Conservation (phyloP, 2,113 vertebrate genomes). For the Hiodon alosoides region DNA sequence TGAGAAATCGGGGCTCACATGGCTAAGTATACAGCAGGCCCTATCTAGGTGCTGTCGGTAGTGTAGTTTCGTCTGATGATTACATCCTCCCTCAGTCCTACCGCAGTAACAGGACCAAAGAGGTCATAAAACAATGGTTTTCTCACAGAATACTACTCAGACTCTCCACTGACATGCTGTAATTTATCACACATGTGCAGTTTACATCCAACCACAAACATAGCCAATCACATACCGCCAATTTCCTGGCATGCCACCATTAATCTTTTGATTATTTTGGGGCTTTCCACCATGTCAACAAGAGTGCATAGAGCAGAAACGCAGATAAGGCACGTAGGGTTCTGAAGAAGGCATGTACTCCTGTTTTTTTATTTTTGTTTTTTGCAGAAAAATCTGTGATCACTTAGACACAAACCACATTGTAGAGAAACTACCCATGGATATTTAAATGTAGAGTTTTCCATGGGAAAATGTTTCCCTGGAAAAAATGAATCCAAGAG, state of each 20-base stretch:
- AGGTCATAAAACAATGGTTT: neutral
- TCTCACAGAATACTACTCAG: neutral
- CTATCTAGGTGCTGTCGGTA: too few relatives aligned
- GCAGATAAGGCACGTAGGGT: slow-evolving; percentile 34
- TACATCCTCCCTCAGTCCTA: neutral
- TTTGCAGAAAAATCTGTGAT: neutral
- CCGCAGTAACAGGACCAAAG: neutral
- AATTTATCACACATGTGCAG: neutral
- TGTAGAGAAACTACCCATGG: neutral
- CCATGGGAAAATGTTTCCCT: neutral
- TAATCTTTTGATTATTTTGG: too few relatives aligned
- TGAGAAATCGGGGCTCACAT: neutral
- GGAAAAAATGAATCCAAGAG: neutral
- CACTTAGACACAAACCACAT: neutral
- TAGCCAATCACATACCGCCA: neutral
- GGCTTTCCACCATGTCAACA: slow-evolving; percentile 24
- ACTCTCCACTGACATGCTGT: neutral
- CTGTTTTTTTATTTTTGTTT: neutral
- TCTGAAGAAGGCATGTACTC: slow-evolving; percentile 2
- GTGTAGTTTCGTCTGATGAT: too few relatives aligned
- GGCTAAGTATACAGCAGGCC: neutral
- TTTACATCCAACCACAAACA: neutral
- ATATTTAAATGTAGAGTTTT: neutral
- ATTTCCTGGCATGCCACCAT: too few relatives aligned
- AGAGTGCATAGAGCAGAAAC: slow-evolving; percentile 45